Conservation (phyloP, 1,140 invertebrate species). For the Chionoecetes opilio region DNA sequence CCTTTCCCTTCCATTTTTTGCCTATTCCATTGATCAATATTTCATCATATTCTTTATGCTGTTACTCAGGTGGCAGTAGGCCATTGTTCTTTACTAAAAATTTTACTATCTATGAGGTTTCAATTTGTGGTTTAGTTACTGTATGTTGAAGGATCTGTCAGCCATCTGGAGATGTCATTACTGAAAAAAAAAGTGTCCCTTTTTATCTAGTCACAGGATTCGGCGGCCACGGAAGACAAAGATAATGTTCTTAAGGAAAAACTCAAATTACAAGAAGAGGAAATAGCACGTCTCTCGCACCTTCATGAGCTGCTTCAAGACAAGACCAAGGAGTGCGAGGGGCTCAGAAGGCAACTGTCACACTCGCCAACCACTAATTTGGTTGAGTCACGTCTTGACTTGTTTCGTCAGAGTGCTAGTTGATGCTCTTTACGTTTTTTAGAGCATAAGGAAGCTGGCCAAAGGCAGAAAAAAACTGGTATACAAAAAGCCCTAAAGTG, state of each 20-base stretch:
- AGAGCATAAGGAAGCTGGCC: no score
- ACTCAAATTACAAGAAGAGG: conserved; percentile 77
- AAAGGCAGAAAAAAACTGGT: no score
- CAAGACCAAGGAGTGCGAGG: conserved; percentile 77
- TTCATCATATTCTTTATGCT: no score
- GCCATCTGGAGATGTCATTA: no score
- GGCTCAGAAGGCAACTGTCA: conserved; percentile 68
- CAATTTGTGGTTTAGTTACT: no score
- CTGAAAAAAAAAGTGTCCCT: neutral
- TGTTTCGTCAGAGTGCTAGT: neutral
- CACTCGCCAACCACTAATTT: neutral
- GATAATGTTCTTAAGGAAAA: conserved; percentile 51
- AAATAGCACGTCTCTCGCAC: conserved; percentile 75
- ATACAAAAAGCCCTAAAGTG: no score
- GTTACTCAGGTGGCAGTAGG: no score
- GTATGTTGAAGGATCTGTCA: no score
- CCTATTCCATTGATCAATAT: no score
- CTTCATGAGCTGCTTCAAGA: conserved; percentile 78
- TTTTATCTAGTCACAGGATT: conserved; percentile 30
- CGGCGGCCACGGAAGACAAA: neutral
- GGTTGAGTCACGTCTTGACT: neutral
- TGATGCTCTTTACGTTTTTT: neutral
- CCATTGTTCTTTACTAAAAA: no score
- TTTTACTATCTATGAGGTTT: no score
- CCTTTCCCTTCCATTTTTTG: no score